Evolutionary conservation across 2,113 vertebrate genomes (phyloP).

Genomic region (Pongo abelii): DNA sequence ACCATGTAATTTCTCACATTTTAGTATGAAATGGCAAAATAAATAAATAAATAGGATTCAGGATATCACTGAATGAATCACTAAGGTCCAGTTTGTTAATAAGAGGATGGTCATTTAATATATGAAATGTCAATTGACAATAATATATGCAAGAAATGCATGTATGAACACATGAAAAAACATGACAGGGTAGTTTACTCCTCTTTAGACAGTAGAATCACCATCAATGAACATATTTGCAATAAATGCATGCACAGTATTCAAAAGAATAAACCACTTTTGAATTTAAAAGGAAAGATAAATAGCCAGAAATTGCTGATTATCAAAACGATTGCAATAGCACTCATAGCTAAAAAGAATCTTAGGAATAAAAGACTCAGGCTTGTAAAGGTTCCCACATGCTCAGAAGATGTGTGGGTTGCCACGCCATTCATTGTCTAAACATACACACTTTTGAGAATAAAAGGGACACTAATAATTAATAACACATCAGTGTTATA

Average conservation of each 20-base stretch:
- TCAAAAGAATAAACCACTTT: background rate
- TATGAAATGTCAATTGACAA: background rate
- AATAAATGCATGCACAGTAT: background rate
- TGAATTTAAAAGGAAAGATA: background rate
- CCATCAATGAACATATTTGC: background rate
- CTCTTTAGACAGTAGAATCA: background rate
- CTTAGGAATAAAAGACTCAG: background rate
- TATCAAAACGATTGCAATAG: background rate
- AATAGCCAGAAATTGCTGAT: background rate
- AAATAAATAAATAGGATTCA: background rate
- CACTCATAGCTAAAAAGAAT: background rate
- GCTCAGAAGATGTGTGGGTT: background rate
- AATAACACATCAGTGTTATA: background rate
- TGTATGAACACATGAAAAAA: background rate
- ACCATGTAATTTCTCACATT: conserved; percentile 34
- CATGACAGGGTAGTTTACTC: background rate
- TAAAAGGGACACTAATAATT: background rate
- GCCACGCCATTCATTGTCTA: background rate
- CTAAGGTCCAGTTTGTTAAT: background rate
- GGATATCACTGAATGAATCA: background rate
- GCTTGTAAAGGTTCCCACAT: background rate
- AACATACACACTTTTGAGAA: background rate
- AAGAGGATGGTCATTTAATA: background rate
- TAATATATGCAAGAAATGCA: background rate
- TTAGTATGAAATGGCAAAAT: conserved; percentile 37